Evolutionary conservation across 1,140 invertebrate species (phyloP).

Genomic region (Acromyrmex charruanus): DNA sequence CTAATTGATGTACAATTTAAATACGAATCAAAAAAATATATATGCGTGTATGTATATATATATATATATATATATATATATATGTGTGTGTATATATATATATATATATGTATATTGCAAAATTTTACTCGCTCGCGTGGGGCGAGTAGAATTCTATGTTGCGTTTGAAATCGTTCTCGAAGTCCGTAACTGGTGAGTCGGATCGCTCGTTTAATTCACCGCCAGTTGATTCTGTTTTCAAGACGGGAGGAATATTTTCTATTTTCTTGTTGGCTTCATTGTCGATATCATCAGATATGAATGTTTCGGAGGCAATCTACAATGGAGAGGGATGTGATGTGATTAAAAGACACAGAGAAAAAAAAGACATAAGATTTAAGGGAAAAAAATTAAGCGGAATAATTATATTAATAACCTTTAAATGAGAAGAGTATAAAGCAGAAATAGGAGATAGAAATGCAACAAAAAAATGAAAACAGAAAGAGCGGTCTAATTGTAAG

Average conservation of each 20-base stretch:
- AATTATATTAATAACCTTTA: neutral
- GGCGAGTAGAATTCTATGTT: conserved; percentile 53
- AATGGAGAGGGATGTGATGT: neutral
- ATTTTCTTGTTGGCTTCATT: conserved; percentile 68
- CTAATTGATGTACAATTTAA: conserved; percentile 75
- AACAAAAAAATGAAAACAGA: neutral
- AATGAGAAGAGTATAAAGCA: neutral
- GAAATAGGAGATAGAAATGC: neutral
- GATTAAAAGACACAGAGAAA: neutral
- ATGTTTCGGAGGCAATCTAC: conserved; percentile 69
- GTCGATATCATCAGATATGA: conserved; percentile 67
- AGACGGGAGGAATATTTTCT: conserved; percentile 63
- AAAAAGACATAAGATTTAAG: neutral
- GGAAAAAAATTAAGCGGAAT: neutral
- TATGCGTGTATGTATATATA: conserved; percentile 13
- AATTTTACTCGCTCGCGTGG: conserved; percentile 35
- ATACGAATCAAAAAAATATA: conserved; percentile 77
- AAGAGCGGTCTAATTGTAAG: neutral
- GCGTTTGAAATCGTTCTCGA: conserved; percentile 72
- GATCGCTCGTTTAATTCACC: conserved; percentile 63
- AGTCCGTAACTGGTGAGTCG: conserved; percentile 68
- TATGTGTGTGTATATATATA: neutral
- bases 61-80: conserved; percentile 7
- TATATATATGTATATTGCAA: conserved; percentile 65
- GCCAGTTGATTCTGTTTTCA: conserved; percentile 65